Evolutionary conservation across 2,888 invertebrate genomes (phyloP), one percentile per base, ranked within the genome.

Genomic region (Meiosimyza decipiens): DNA sequence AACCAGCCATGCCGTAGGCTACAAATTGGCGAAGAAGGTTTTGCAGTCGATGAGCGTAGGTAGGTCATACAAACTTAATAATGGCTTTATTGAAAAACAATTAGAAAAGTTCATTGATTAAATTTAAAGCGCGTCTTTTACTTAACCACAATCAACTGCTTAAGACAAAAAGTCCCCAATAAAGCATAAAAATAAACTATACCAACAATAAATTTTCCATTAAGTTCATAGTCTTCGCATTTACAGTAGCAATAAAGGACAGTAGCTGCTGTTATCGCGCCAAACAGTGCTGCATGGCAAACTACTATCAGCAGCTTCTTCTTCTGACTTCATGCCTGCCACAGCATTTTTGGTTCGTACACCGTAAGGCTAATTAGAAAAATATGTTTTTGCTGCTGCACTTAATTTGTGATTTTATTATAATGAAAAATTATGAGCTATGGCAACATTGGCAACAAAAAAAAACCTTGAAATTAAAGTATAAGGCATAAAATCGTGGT

Each of bases 1-100:
- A 89, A 91, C 79, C 84, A 87, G 68, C 89, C 89, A 65, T 92
- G 92, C 82, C 86, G 90, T 69, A 86, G 89, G 74, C 88, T 91
- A 79, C 91, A 91, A 80, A 88, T 89, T 75, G 93, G 93, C 72
- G 90, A 90, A 79, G 91, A 91, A 77, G 90, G 90, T 78, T 90
- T 92, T 81, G 89, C 90, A 52, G 86, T 91, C 73, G 88, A 88
- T 40, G 92, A 92, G 83, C 89, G 91, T 87, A 86, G 89, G 92
- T 93, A 74, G 79, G 81, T 74, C 68, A 50, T 13, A 50, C 9
- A 15, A 1, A 13, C 40, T 13, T 51, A 52, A 22, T 51, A n/a
- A 57, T 16, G n/a, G 4, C 7, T 2, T 22, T 22, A 22, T 22
- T 2, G 2, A 22, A 22, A 22, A 22, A 2, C 3, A 22, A 22